Evolutionary conservation across 2,888 invertebrate genomes (phyloP).

Genomic region (Microplitis deprimator): DNA sequence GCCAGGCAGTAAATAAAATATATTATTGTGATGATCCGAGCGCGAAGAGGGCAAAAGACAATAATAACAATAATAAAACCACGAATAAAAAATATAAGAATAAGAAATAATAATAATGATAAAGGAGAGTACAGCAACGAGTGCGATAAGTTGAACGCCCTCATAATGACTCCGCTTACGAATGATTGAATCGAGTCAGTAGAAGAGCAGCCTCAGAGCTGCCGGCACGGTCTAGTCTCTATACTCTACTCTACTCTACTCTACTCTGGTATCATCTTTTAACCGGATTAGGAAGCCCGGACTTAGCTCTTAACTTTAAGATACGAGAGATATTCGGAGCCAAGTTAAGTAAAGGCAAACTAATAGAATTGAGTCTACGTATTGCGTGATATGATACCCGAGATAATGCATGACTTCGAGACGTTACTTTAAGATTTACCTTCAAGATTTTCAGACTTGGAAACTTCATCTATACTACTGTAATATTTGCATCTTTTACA

Average conservation of each 20-base stretch:
- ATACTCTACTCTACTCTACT: conserved; percentile 10
- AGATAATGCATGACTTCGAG: not conserved
- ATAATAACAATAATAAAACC: not conserved
- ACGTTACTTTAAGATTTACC: not conserved
- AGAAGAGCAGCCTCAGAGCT: conserved; percentile 61
- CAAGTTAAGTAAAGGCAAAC: not conserved
- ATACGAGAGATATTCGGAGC: not conserved
- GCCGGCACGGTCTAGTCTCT: conserved; percentile 39
- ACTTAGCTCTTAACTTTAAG: not conserved
- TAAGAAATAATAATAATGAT: conserved; percentile 1
- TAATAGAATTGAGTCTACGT: not conserved
- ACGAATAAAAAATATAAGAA: not conserved
- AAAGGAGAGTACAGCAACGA: conserved; percentile 52
- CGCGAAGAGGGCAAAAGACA: not conserved
- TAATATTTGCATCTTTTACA: not conserved
- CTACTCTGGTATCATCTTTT: conserved; percentile 58
- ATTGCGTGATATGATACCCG: conserved; percentile 4
- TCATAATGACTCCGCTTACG: conserved; percentile 61
- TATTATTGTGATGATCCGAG: not conserved
- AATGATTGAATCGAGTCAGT: conserved; percentile 57
- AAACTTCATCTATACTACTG: not conserved
- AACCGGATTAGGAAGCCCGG: conserved; percentile 69
- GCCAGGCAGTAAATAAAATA: not conserved
- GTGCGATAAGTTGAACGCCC: conserved; percentile 65
- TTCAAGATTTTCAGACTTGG: not conserved